Base-by-base conservation (phyloP, 2,113 vertebrate genomes). In the Myodes glareolus region DNA sequence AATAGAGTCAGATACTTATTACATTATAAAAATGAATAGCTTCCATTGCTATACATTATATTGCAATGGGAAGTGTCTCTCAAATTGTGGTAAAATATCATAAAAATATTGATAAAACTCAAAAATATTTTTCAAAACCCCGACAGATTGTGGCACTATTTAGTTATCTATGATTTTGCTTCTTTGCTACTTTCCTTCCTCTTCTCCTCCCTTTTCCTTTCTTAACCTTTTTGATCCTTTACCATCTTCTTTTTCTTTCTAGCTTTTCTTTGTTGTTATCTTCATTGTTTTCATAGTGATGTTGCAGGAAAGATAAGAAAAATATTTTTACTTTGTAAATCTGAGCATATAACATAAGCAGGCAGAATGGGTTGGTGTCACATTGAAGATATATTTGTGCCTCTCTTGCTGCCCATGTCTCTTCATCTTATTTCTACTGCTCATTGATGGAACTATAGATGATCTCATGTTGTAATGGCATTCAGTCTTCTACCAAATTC, bases 121-220 rank as follows among this genome's bases (percentile, higher is more conserved):
- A 86, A 17, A 72, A 75, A 33, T 72, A 84, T 75, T 87, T 50
- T 9, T 94, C 17, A 14, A 8, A 88, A 21, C 81, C 4, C 5
- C 3, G 25, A 42, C 11, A 87, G 19, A 55, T 70, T n/a, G 67
- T 27, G 80, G 3, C 4, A 10, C 14, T 31, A 9, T 29, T 36
- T 31, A 45, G 0, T 8, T 7, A 9, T 80, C 13, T 70, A 27
- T 1, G 50, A 55, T 47, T 19, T 0, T 0, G 47, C 2, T 85
- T 21, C 5, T 17, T 16, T 76, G 16, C 12, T 31, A 50, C 2
- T 36, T n/a, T 68, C 3, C 21, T n/a, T 72, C 11, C 25, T 29
- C 5, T 2, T 52, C 84, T 3, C 21, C 9, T 42, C 7, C 7
- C 36, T 27, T 16, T 68, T 33, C 61, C 73, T 52, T 68, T 47